phyloP scores from a whole-genome alignment of 1,140 invertebrate species.

The Diuraphis noxia region DNA sequence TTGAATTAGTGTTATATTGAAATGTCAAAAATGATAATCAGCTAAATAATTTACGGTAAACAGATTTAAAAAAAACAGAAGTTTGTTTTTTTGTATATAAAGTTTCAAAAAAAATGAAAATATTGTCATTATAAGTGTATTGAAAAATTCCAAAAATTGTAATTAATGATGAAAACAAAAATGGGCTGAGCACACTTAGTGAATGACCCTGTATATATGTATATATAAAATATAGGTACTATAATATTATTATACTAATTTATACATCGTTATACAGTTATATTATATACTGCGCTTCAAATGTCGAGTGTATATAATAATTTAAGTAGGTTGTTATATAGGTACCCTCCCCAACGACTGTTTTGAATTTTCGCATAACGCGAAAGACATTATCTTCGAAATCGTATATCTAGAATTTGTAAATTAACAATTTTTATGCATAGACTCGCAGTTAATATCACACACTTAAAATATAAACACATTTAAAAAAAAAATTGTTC shows the following conservation, averaged over 20 bases:
- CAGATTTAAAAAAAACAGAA: too few species aligned
- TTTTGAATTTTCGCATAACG: not conserved
- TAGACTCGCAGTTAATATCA: not conserved
- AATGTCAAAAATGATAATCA: too few species aligned
- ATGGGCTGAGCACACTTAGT: not conserved
- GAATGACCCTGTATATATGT: not conserved
- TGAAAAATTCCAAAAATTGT: too few species aligned
- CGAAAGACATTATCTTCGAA: conserved; percentile 13
- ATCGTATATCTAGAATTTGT: not conserved
- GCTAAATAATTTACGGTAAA: too few species aligned
- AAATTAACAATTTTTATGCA: conserved; percentile 10
- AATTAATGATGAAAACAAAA: not conserved
- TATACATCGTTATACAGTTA: not conserved
- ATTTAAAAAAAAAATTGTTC: not conserved
- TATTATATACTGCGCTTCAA: not conserved
- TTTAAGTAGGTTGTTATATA: not conserved
- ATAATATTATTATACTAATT: not conserved
- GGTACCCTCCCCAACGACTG: not conserved
- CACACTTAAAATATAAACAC: not conserved
- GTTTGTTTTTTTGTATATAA: too few species aligned
- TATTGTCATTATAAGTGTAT: too few species aligned
- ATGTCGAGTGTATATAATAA: not conserved
- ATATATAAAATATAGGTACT: not conserved
- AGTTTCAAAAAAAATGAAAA: too few species aligned
- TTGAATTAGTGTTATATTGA: too few species aligned